Conservation (phyloP, 2,113 vertebrate species). For the Melierax canorus region DNA sequence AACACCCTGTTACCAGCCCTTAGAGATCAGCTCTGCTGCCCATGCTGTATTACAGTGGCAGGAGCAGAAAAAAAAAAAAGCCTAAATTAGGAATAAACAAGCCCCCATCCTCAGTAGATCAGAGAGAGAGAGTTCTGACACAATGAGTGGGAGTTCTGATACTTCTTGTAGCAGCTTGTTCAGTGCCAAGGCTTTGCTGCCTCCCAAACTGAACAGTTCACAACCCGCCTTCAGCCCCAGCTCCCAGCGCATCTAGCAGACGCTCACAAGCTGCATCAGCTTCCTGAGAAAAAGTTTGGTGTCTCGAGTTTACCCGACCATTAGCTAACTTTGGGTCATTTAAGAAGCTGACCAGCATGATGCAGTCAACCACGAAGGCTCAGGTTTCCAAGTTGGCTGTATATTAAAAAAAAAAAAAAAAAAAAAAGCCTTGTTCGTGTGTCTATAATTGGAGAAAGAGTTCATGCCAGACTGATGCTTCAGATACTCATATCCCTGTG, state of each 20-base stretch:
- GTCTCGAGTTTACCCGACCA: rapidly evolving
- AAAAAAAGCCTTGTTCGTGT: background rate
- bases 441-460: background rate
- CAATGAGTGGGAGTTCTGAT: background rate
- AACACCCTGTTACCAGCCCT: background rate
- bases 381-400: background rate
- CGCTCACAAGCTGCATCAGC: background rate
- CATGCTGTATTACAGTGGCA: rapidly evolving
- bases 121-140: background rate
- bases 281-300: background rate
- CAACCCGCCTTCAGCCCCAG: background rate
- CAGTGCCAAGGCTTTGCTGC: background rate
- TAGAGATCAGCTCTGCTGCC: background rate
- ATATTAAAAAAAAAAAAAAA: background rate
- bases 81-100: background rate
- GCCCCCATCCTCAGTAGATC: background rate
- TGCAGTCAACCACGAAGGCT: background rate
- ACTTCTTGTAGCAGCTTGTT: background rate
- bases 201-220: background rate
- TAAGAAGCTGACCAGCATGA: background rate
- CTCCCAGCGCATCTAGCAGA: background rate
- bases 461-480: background rate
- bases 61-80: background rate
- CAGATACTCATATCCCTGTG: background rate
- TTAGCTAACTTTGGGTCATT: background rate